Evolutionary conservation across 2,888 invertebrate species (phyloP).

Genomic region (Tyria jacobaeae): DNA sequence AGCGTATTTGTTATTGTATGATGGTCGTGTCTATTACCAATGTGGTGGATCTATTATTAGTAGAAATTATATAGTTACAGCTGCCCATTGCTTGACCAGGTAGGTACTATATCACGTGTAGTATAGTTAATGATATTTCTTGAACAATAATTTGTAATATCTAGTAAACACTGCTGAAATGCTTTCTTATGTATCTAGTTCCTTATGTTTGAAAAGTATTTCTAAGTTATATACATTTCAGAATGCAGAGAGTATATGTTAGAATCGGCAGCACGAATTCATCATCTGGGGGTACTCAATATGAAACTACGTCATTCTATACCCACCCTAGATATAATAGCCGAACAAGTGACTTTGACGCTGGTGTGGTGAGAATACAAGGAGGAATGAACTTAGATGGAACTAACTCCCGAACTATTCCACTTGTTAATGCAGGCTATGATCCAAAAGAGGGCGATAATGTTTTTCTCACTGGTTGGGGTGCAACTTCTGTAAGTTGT

Average conservation of each 20-base stretch:
- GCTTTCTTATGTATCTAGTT: neutral
- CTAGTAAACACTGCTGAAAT: neutral
- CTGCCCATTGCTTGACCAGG: constrained; percentile 31
- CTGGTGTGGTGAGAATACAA: constrained; percentile 24
- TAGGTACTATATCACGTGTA: neutral
- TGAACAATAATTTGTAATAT: too few species aligned
- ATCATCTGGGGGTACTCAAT: constrained; percentile 34
- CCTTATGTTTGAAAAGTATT: too few species aligned
- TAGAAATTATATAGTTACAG: constrained; percentile 20
- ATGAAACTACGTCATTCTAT: constrained; percentile 19
- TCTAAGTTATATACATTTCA: too few species aligned
- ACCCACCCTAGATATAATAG: constrained; percentile 33
- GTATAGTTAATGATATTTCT: too few species aligned
- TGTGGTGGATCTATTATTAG: constrained; percentile 34
- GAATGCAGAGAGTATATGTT: constrained; percentile 52
- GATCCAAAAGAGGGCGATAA: constrained; percentile 20
- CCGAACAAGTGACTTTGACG: constrained; percentile 35
- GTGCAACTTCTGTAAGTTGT: constrained; percentile 50
- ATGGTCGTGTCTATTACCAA: constrained; percentile 21
- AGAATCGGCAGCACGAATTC: constrained; percentile 68
- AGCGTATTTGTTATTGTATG: constrained; percentile 64
- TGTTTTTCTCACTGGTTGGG: constrained; percentile 48
- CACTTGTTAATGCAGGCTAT: constrained; percentile 20
- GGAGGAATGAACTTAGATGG: constrained; percentile 36
- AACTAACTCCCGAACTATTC: constrained; percentile 24